phyloP scores from a whole-genome alignment of 2,888 invertebrate genomes.

The Julus scanicus region DNA sequence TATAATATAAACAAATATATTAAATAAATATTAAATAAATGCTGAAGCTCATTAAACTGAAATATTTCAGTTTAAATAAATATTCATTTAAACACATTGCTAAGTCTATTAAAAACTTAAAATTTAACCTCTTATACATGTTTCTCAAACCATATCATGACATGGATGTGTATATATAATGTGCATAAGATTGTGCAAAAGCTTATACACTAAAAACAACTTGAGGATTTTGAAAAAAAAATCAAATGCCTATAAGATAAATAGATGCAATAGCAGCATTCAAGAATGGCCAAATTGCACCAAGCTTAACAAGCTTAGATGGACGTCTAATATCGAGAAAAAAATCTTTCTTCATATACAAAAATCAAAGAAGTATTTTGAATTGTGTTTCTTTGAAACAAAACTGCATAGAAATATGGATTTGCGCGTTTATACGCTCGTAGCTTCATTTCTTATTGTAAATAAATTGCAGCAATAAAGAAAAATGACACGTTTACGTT shows the following conservation, averaged over 20 bases:
- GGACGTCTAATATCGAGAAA: background rate
- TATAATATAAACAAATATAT: no score
- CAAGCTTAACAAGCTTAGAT: background rate
- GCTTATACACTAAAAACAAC: no score
- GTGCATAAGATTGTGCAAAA: no score
- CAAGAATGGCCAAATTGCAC: background rate
- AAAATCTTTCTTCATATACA: background rate
- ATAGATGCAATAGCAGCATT: background rate
- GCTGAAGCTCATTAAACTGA: no score
- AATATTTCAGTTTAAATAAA: no score
- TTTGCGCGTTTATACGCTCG: background rate
- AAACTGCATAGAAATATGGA: background rate
- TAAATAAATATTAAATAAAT: no score
- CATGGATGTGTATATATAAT: no score
- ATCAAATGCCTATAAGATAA: background rate
- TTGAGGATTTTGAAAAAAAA: background rate
- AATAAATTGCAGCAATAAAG: constrained; percentile 5
- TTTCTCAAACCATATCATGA: no score
- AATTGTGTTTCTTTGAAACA: background rate
- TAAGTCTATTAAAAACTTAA: no score
- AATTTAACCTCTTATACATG: no score
- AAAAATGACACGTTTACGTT: constrained; percentile 3
- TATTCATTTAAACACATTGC: no score
- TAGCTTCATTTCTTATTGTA: background rate
- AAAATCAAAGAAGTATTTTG: no score